A percentile compares a stretch with the other conserved stretches of the same genome.
These are phyloP conservation scores for Aphelocoma californica DNA, from an alignment of 2,797 vertebrate genomes.

Conservation along the genomic window DNA sequence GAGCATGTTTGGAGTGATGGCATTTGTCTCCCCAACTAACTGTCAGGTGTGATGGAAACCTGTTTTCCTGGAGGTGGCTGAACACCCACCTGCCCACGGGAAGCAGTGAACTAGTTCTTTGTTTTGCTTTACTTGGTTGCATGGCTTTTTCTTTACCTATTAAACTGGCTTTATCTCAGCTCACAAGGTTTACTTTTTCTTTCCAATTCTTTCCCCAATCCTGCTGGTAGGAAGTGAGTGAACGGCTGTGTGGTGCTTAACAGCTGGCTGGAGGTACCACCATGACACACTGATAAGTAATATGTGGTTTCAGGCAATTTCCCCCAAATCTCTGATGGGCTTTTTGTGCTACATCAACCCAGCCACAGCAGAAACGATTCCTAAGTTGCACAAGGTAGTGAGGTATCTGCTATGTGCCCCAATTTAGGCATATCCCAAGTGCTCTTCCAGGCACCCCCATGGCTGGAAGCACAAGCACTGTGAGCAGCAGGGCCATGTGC, in stretches of 20 bases:
- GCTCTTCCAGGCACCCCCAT: fast-evolving
- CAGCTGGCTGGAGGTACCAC: not conserved
- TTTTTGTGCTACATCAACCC: not conserved
- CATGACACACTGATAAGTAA: not conserved
- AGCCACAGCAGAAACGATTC: not conserved
- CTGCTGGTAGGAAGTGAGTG: not conserved
- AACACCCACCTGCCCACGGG: not conserved
- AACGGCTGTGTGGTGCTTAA: not conserved
- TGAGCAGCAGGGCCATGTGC: fast-evolving
- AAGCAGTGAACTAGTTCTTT: not conserved
- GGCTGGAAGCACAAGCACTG: not conserved
- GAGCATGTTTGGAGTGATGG: not conserved
- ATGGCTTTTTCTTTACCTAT: not conserved
- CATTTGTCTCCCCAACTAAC: not conserved
- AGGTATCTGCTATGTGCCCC: not conserved
- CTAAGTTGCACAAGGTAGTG: not conserved
- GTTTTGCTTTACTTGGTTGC: not conserved
- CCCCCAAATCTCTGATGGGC: not conserved
- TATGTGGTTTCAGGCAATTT: not conserved
- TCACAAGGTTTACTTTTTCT: not conserved
- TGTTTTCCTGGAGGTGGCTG: not conserved
- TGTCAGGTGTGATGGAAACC: not conserved
- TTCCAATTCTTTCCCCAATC: not conserved
- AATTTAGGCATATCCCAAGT: not conserved
- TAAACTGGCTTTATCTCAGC: not conserved